These are phyloP conservation scores for Campylomormyrus tamandua DNA, from an alignment of 2,113 vertebrate genomes.

Conservation along the genomic window DNA sequence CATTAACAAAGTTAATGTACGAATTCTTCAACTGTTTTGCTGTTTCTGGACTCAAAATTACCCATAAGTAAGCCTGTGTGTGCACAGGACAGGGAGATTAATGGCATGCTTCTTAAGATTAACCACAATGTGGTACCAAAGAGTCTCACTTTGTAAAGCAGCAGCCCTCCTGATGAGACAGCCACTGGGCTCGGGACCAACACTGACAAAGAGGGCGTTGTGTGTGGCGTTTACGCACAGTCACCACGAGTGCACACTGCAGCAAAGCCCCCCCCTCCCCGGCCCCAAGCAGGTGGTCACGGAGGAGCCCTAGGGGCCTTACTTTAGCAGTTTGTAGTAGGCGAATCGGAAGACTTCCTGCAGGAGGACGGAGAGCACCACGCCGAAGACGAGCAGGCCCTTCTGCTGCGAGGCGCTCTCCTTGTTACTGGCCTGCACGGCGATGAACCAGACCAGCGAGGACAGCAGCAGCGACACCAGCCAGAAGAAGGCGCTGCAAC, in stretches of 20 bases:
- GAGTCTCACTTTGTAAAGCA: neutral
- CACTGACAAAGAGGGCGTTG: neutral
- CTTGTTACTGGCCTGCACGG: constrained; percentile 57
- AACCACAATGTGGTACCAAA: neutral
- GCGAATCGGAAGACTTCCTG: constrained; percentile 65
- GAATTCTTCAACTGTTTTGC: neutral
- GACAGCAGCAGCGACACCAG: constrained; percentile 67
- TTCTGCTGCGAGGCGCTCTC: constrained; percentile 54
- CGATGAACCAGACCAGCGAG: constrained; percentile 63
- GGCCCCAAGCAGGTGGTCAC: neutral
- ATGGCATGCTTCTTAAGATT: neutral
- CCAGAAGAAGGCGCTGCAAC: constrained; percentile 62
- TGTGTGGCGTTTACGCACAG: neutral
- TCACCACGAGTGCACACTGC: neutral
- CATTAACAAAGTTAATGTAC: neutral
- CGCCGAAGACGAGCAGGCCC: constrained; percentile 64
- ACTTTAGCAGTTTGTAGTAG: constrained; percentile 68
- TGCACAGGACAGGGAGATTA: neutral
- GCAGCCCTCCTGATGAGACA: neutral
- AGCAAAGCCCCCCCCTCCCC: neutral
- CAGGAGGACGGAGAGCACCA: constrained; percentile 62
- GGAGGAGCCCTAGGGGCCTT: constrained; percentile 22
- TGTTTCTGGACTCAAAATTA: neutral
- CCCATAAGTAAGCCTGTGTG: neutral
- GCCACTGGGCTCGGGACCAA: neutral